A percentile compares a stretch with the other conserved stretches of the same genome.
These are phyloP conservation scores for Urosaurus nigricauda DNA, from an alignment of 2,797 vertebrate species.

Conservation along the genomic window DNA sequence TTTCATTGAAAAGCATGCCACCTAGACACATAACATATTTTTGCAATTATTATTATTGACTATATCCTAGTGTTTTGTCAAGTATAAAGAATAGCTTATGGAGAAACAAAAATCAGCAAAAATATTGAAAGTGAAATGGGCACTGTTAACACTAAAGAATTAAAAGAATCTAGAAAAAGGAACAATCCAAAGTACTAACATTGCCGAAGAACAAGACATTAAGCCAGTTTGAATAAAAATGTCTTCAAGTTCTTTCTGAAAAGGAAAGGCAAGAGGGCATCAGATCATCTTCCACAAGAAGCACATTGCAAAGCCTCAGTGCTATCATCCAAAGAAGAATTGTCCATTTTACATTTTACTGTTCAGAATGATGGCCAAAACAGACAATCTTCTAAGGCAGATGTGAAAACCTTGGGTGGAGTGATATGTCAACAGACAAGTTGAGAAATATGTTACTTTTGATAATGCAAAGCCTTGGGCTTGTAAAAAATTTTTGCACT, in stretches of 20 bases:
- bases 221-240: neutral
- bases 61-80: neutral
- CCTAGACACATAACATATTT: neutral
- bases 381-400: no score
- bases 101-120: neutral
- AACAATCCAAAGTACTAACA: neutral
- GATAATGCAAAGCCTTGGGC: neutral
- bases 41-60: neutral
- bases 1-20: neutral
- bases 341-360: neutral
- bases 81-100: neutral
- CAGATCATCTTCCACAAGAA: neutral
- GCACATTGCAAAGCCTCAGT: neutral
- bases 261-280: neutral
- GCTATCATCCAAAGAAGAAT: neutral
- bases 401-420: neutral
- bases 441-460: neutral
- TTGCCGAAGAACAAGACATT: neutral
- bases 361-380: neutral
- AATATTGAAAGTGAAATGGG: neutral
- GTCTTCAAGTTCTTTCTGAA: neutral
- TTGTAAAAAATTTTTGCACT: neutral
- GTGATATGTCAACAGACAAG: neutral
- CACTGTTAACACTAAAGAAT: neutral
- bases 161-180: neutral